These are phyloP conservation scores for Hypercompe scribonia DNA, from an alignment of 2,888 invertebrate genomes.

Conservation along the genomic window DNA sequence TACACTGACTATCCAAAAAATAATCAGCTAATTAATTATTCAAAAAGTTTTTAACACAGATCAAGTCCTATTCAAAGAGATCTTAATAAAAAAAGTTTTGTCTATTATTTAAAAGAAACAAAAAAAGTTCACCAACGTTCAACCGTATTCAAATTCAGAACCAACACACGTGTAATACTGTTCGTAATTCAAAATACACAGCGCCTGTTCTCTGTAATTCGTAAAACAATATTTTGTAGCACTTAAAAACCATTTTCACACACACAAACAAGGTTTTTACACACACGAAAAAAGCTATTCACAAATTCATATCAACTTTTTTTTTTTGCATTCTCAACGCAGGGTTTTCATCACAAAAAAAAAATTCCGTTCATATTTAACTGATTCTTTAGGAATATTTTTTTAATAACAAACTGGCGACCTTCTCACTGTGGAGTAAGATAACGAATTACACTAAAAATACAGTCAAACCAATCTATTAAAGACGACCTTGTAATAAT, in stretches of 20 bases:
- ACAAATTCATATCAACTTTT: not conserved
- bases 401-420: not conserved
- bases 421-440: constrained; percentile 6
- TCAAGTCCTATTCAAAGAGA: not conserved
- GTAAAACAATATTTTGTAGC: constrained; percentile 29
- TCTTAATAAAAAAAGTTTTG: not conserved
- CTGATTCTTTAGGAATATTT: not conserved
- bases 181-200: constrained; percentile 20
- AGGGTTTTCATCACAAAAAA: not conserved
- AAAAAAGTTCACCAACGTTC: not conserved
- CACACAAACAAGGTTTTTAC: constrained; percentile 6
- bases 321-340: not conserved
- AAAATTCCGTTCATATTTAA: not conserved
- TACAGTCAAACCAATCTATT: constrained; percentile 9
- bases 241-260: constrained; percentile 28
- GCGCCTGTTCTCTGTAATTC: constrained; percentile 10
- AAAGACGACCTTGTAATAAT: constrained; percentile 16
- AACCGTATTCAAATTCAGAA: constrained; percentile 2
- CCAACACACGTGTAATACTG: constrained; percentile 19
- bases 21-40: constrained; percentile 23
- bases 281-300: constrained; percentile 9
- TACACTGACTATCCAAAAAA: constrained; percentile 25
- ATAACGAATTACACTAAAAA: constrained; percentile 19
- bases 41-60: not conserved
- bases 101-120: constrained; percentile 3